Evolutionary conservation across 1,140 invertebrate genomes (phyloP).

Genomic region (Leptonema lineaticorne): DNA sequence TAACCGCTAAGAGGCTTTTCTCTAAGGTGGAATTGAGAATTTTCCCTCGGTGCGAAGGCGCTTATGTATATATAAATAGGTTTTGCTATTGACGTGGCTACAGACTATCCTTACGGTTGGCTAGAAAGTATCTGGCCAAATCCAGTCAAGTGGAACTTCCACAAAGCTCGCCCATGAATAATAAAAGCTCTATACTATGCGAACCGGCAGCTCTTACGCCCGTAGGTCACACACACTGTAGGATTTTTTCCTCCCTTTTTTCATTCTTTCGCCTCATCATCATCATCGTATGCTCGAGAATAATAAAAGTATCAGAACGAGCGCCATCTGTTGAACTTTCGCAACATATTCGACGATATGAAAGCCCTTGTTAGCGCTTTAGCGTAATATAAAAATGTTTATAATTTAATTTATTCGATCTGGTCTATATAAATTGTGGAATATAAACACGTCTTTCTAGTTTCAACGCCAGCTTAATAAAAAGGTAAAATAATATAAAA

Average conservation of each 20-base stretch:
- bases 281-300: too few relatives aligned
- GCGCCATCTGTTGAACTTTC: too few relatives aligned
- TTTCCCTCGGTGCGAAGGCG: not conserved
- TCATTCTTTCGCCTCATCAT: not conserved
- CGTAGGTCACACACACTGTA: not conserved
- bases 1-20: conserved; percentile 19
- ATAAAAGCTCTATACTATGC: conserved; percentile 2
- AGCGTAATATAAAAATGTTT: not conserved
- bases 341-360: not conserved
- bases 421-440: not conserved
- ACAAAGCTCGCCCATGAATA: conserved; percentile 14
- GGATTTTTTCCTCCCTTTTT: not conserved
- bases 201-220: too few relatives aligned
- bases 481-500: not conserved
- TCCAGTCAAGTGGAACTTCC: conserved; percentile 17
- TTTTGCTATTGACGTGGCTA: not conserved
- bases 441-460: not conserved
- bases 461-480: not conserved
- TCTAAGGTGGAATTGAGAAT: not conserved
- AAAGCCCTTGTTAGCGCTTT: not conserved
- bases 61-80: conserved; percentile 12
- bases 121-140: conserved; percentile 12
- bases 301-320: not conserved
- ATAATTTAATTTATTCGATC: not conserved
- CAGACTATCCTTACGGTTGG: not conserved